Conservation (phyloP, 2,113 vertebrate genomes). For the Gopherus flavomarginatus region DNA sequence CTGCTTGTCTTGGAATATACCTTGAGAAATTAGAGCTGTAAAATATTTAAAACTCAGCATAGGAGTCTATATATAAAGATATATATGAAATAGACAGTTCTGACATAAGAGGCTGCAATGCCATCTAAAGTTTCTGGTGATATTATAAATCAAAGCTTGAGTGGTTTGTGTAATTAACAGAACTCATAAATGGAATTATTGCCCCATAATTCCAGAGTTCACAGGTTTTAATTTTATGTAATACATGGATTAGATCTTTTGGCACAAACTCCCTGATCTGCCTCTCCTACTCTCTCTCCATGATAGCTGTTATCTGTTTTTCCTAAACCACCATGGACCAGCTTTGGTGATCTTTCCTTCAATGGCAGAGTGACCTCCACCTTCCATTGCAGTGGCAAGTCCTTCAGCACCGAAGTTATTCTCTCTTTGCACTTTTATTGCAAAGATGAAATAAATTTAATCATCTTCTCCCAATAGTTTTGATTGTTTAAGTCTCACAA, state of each 20-base stretch:
- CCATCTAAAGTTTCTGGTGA: neutral
- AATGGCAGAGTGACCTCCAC: neutral
- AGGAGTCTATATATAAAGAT: neutral
- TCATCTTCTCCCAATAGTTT: neutral
- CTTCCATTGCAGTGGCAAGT: neutral
- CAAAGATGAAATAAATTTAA: neutral
- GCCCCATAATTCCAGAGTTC: neutral
- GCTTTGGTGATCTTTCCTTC: neutral
- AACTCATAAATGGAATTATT: neutral
- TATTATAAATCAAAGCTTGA: neutral
- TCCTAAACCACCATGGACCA: neutral
- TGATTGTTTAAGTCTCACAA: neutral
- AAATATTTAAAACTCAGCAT: neutral
- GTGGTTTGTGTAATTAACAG: neutral
- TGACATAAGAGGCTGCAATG: neutral
- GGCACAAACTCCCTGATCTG: fast-evolving
- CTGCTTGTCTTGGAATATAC: neutral
- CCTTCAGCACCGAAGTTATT: neutral
- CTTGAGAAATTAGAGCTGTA: neutral
- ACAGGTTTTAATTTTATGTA: neutral
- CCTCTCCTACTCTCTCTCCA: fast-evolving
- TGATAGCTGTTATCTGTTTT: neutral
- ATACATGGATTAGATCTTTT: neutral
- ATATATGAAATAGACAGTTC: neutral
- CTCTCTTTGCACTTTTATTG: neutral